Conservation (phyloP, 2,113 vertebrate species). For the Vidua chalybeata region DNA sequence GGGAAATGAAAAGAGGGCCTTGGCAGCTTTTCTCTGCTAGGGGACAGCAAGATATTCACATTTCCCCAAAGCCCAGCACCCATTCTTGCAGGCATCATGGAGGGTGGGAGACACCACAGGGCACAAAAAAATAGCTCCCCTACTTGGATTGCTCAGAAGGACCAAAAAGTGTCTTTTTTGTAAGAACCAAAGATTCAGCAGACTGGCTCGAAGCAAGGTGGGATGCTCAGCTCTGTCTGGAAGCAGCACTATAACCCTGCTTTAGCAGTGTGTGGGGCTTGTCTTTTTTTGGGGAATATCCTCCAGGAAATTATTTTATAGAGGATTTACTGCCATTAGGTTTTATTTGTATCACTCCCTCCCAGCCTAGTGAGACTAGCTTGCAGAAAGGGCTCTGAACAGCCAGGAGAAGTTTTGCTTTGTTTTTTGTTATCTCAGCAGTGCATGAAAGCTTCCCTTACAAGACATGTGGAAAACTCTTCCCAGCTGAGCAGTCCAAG, state of each 20-base stretch:
- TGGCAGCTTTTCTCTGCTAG: neutral
- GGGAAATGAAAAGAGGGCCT: neutral
- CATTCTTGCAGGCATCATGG: neutral
- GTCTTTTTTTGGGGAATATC: neutral
- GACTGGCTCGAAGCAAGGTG: neutral
- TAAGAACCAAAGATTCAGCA: neutral
- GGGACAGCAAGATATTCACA: accelerated
- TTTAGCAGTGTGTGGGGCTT: neutral
- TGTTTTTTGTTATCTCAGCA: conserved; percentile 37
- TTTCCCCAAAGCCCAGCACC: neutral
- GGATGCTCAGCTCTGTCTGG: neutral
- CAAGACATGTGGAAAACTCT: neutral
- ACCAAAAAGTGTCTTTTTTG: neutral
- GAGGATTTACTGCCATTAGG: neutral
- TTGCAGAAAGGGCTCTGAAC: neutral
- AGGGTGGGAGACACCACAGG: neutral
- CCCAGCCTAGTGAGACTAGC: neutral
- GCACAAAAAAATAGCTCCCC: neutral
- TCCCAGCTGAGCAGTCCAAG: neutral
- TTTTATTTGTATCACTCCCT: neutral
- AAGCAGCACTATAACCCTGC: neutral
- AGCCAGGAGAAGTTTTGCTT: neutral
- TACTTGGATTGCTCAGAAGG: neutral
- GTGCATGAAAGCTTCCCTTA: neutral
- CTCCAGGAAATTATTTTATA: neutral